Base-by-base conservation (phyloP, 1,140 invertebrate species). In the Atta texana region DNA sequence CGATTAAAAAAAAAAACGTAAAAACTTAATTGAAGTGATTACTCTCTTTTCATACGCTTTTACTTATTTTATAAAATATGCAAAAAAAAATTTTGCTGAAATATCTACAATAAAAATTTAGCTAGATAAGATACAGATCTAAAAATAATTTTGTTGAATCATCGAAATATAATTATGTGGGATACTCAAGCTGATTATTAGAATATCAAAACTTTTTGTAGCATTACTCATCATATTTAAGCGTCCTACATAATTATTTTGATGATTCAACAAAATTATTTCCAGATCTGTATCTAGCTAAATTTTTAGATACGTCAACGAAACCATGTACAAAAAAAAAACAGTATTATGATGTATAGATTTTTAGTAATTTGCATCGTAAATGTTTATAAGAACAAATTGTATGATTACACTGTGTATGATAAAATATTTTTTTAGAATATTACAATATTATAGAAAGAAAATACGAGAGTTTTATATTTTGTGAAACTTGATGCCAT, bases 11-110 rank as follows among this genome's bases (percentile, higher is more conserved):
- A 55, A 39, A 2, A 1, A 39, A 51, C 18, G 14, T 18, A 6
- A 34, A 24, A 49, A 49, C 7, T 4, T 39, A 72, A 31, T 16
- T 84, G n/a, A 61, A 51, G n/a, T 57, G n/a, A 8, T 18, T 18
- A 5, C 16, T 61, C 28, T 49, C 6, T 51, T 49, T 61, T 71
- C 6, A 24, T 59, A 61, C 21, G 24, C 2, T 75, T 84, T 61
- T 61, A 55, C 61, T 82, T 84, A 55, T 74, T 82, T 84, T 69
- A 18, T 51, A 12, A 44, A 44, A 44, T 44, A 49, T 16, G 28
- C 16, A 68, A 10, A 18, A n/a, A 39, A 66, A 18, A 44, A 44
- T 44, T 44, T 44, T 44, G 39, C 39, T 44, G 39, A 44, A 44
- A 44, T 44, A 8, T 44, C 1, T 44, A 24, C 24, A 24, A 24